A percentile compares a stretch with the other conserved stretches of the same genome.
Evolutionary conservation across 2,113 vertebrate species (phyloP).

Genomic region (Bombycilla garrulus): DNA sequence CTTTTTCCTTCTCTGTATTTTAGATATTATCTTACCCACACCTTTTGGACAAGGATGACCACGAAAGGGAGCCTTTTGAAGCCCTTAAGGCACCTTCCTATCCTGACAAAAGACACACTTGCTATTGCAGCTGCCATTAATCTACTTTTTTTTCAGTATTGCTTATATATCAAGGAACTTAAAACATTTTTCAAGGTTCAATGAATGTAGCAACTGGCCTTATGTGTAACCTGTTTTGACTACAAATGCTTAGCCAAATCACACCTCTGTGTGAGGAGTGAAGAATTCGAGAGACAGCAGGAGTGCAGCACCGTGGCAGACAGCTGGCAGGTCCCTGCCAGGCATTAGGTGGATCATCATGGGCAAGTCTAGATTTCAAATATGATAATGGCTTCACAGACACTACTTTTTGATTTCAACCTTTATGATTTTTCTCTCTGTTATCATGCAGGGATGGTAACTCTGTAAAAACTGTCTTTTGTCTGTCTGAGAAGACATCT

Average conservation of each 20-base stretch:
- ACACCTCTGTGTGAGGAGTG: not conserved
- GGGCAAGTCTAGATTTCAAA: not conserved
- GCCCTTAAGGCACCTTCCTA: not conserved
- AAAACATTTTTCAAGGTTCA: not conserved
- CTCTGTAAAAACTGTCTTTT: not conserved
- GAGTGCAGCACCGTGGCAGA: not conserved
- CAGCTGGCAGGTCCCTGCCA: not conserved
- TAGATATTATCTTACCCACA: not conserved
- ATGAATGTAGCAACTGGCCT: not conserved
- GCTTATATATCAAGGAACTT: not conserved
- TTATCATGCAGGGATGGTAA: not conserved
- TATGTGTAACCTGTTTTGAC: not conserved
- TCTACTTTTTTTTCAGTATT: not conserved
- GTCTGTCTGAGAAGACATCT: not conserved
- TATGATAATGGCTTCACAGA: not conserved
- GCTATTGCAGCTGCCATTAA: not conserved
- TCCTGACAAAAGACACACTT: not conserved
- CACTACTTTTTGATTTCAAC: not conserved
- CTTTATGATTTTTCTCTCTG: not conserved
- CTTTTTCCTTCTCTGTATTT: not conserved
- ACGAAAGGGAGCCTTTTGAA: not conserved
- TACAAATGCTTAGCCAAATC: not conserved
- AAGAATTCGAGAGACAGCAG: not conserved
- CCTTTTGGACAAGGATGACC: not conserved
- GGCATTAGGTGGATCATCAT: not conserved